phyloP scores from a whole-genome alignment of 2,113 vertebrate species.

The Tetrax tetrax region DNA sequence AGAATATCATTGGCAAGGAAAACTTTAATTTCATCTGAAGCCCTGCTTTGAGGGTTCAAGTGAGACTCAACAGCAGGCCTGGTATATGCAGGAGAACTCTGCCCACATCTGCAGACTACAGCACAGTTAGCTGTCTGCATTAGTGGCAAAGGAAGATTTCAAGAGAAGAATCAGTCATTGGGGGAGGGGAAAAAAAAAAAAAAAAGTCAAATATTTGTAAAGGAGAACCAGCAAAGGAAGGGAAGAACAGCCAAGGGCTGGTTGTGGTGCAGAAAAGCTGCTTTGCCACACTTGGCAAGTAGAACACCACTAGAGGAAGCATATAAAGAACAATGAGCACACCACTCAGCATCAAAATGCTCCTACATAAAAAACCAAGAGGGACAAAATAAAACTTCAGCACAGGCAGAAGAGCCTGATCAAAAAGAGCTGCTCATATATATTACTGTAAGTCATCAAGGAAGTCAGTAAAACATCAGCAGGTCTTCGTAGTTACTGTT shows the following conservation, averaged over 20 bases:
- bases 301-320: neutral
- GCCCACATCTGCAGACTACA: neutral
- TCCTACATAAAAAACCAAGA: neutral
- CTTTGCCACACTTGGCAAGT: neutral
- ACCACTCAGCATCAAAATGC: neutral
- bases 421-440: accelerated
- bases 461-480: neutral
- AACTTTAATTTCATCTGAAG: neutral
- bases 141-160: neutral
- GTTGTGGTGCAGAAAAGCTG: neutral
- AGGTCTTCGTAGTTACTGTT: neutral
- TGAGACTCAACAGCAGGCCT: neutral
- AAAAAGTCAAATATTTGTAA: neutral
- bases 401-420: neutral
- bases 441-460: neutral
- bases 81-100: neutral
- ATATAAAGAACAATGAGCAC: neutral
- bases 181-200: neutral
- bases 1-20: neutral
- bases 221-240: neutral
- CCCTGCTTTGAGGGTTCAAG: neutral
- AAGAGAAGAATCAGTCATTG: neutral
- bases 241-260: neutral
- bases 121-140: neutral
- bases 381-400: neutral